Percentiles rank a stretch among this genome's conserved stretches.
phyloP scores from a whole-genome alignment of 1,140 invertebrate species.

The Propsilocerus akamusi region DNA sequence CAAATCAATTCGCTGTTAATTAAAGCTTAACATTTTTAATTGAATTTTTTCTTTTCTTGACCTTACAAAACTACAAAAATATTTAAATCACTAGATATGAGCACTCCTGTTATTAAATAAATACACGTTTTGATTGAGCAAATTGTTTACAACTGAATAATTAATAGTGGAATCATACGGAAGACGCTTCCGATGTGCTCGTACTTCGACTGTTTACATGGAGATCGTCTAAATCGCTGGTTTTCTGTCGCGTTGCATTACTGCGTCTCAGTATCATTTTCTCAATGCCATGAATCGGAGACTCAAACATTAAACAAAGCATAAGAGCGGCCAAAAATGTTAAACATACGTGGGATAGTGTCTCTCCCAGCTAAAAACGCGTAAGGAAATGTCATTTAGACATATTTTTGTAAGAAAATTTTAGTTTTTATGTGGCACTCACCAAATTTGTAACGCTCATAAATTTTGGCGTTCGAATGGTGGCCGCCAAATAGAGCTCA shows the following conservation, averaged over 20 bases:
- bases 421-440: conserved; percentile 11
- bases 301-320: conserved; percentile 44
- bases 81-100: not conserved
- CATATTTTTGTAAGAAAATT: conserved; percentile 1
- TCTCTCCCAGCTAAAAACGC: conserved; percentile 26
- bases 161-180: not conserved
- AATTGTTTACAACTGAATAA: too few species aligned
- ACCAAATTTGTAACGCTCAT: conserved; percentile 29
- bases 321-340: conserved; percentile 40
- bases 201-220: conserved; percentile 6
- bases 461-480: conserved; percentile 30
- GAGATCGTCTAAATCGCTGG: not conserved
- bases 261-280: conserved; percentile 33
- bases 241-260: conserved; percentile 10
- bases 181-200: conserved; percentile 10
- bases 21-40: too few species aligned
- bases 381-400: conserved; percentile 2
- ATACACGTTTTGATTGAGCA: too few species aligned
- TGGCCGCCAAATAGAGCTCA: conserved; percentile 36
- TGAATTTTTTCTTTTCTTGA: too few species aligned
- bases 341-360: conserved; percentile 32
- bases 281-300: conserved; percentile 46
- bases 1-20: too few species aligned
- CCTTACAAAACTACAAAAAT: too few species aligned
- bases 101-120: too few species aligned